Evolutionary conservation across 1,140 invertebrate genomes (phyloP).

Genomic region (Onthophagus taurus): DNA sequence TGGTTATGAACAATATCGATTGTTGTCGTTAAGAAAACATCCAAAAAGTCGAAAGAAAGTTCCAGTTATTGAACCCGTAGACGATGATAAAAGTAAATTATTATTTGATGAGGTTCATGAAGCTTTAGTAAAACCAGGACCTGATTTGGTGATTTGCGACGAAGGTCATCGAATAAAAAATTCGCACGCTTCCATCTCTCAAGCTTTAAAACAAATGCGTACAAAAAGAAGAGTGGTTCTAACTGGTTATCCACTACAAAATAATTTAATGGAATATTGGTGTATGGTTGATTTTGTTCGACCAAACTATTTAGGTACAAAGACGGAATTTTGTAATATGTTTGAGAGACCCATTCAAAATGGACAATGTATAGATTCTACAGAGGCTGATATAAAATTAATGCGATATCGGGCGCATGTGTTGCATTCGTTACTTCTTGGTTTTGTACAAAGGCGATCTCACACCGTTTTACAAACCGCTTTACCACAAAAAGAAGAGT

Average conservation of each 20-base stretch:
- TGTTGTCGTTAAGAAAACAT: slow-evolving; percentile 72
- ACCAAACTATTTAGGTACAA: slow-evolving; percentile 85
- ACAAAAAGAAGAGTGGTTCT: slow-evolving; percentile 84
- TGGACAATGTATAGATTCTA: slow-evolving; percentile 88
- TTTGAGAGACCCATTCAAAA: slow-evolving; percentile 92
- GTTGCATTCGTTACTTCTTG: slow-evolving; percentile 77
- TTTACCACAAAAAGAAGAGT: slow-evolving; percentile 85
- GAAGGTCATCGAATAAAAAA: slow-evolving; percentile 97
- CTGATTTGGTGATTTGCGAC: slow-evolving; percentile 91
- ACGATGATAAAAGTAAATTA: slow-evolving; percentile 74
- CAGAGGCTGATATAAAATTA: slow-evolving; percentile 76
- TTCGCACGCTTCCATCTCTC: slow-evolving; percentile 85
- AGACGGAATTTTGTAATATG: slow-evolving; percentile 92
- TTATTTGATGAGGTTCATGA: slow-evolving; percentile 77
- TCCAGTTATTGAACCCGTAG: slow-evolving; percentile 42
- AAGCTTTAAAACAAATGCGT: slow-evolving; percentile 83
- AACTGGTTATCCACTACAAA: slow-evolving; percentile 94
- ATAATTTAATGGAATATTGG: slow-evolving; percentile 93
- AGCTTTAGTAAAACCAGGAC: slow-evolving; percentile 82
- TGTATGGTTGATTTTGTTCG: slow-evolving; percentile 95
- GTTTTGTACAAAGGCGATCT: slow-evolving; percentile 87
- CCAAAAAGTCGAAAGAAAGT: slow-evolving; percentile 47
- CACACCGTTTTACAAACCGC: slow-evolving; percentile 79
- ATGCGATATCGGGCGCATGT: slow-evolving; percentile 88
- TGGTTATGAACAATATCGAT: slow-evolving; percentile 93